Conservation (phyloP, 1,140 invertebrate species). For the Chelonus insularis region DNA sequence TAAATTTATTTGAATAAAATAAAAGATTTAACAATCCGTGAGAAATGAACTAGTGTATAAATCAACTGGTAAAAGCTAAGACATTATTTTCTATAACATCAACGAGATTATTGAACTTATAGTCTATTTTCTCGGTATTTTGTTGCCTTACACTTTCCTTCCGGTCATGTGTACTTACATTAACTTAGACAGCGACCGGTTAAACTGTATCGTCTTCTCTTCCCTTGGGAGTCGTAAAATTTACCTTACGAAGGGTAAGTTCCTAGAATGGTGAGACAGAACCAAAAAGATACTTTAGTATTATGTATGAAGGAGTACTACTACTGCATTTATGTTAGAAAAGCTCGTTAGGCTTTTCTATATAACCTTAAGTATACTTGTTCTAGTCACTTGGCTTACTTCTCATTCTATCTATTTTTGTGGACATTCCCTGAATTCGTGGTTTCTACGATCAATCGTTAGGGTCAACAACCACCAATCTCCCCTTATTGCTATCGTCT, state of each 20-base stretch:
- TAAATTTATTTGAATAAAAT: no score
- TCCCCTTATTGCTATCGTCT: no score
- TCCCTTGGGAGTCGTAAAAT: constrained; percentile 3
- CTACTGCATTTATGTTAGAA: background rate
- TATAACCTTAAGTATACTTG: background rate
- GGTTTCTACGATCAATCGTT: background rate
- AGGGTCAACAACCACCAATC: background rate
- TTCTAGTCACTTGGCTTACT: background rate
- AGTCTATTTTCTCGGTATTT: no score
- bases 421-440: background rate
- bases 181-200: background rate
- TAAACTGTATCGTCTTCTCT: background rate
- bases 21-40: no score
- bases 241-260: background rate
- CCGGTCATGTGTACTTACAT: background rate
- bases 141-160: no score
- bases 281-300: background rate
- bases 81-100: no score
- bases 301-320: background rate
- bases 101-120: no score
- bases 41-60: no score
- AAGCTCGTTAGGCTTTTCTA: constrained; percentile 3
- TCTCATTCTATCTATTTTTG: background rate
- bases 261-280: background rate
- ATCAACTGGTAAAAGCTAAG: no score